Base-by-base conservation (phyloP, 2,113 vertebrate species). In the Nipponia nippon region DNA sequence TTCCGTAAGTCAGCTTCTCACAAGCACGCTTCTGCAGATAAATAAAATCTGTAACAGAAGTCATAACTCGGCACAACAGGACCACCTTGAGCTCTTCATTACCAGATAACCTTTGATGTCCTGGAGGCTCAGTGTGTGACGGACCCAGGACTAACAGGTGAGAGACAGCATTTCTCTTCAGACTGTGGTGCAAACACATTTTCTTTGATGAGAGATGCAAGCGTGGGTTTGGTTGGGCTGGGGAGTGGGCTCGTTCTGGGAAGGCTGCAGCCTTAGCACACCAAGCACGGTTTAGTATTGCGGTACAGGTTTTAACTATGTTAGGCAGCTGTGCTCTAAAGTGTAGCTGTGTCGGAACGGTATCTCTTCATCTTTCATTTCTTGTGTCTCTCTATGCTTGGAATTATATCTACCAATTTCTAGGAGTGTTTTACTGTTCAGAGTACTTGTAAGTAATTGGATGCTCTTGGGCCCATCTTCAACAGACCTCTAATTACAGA, bases 261-360 rank as follows among this genome's bases (percentile, higher is more conserved):
- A 32, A 18, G 2, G 0, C 34, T 62, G 40, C 32, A 23, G 36
- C 53, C 70, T 29, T 47, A 9, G 56, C 27, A 4, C 75, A 30
- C 26, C 21, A 16, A 1, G 29, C 12, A 22, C 61, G 36, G 11
- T 30, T 20, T 47, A 21, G 10, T 36, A 3, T 42, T 30, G 25
- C 66, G 29, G 0, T 38, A 16, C 6, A 1, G 1, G 2, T 61
- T 61, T 27, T 79, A 59, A 50, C 22, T 55, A 3, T 11, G 0
- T n/a, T 9, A 32, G 0, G 1, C 66, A 72, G 27, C 76, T 87
- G 34, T 27, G 42, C 44, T 72, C 53, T 55, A 59, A 70, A 58
- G 47, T 3, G 17, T n/a, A 10, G 14, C 78, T 50, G 15, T 78
- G 36, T 49, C n/a, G 46, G 58, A 94, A 67, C 0, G 1, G 22